Base-by-base conservation (phyloP, 2,113 vertebrate genomes). In the Anguilla rostrata region DNA sequence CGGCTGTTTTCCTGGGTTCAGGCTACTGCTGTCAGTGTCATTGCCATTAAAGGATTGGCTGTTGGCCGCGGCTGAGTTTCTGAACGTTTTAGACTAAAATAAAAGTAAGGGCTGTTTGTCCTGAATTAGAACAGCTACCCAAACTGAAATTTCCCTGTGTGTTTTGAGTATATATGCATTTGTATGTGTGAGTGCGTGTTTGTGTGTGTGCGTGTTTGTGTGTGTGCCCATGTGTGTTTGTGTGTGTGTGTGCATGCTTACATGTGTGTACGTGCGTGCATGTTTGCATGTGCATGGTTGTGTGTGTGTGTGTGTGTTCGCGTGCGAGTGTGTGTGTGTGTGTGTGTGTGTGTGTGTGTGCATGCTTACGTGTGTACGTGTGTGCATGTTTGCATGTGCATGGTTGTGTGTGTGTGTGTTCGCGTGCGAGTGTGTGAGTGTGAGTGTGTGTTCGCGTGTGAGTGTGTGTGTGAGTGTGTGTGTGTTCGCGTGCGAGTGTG, bases 1-100 rank as follows among this genome's bases (percentile, higher is more conserved):
- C 39, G 41, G 43, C 87, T 93, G 90, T 93, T 92, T 93, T 89
- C 93, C 91, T 92, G 90, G 85, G 86, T 93, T 94, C 11, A 60
- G 80, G 57, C 88, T 83, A 43, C 81, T 81, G 92, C 90, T 86
- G 86, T 88, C 86, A 60, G 87, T 90, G 87, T 90, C 87, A 85
- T 85, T 86, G 39, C 88, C 80, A 53, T 56, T 79, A 49, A 80
- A 86, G 75, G 86, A 91, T 92, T 86, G 86, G 86, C 90, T 78
- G 86, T 91, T 90, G 81, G 86, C 86, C 46, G 16, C 66, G 60
- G 75, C 43, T 75, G 75, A 86, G 66, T n/a, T 82, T 29, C 63
- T 82, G 81, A 57, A 87, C 66, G 79, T 22, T 84, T 22, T 14
- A 41, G 81, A 2, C 75, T 78, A 39, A 81, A 34, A 34, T 34